Evolutionary conservation across 2,888 invertebrate species (phyloP), one percentile per base, ranked within the genome.

Genomic region (Margaritifera margaritifera): DNA sequence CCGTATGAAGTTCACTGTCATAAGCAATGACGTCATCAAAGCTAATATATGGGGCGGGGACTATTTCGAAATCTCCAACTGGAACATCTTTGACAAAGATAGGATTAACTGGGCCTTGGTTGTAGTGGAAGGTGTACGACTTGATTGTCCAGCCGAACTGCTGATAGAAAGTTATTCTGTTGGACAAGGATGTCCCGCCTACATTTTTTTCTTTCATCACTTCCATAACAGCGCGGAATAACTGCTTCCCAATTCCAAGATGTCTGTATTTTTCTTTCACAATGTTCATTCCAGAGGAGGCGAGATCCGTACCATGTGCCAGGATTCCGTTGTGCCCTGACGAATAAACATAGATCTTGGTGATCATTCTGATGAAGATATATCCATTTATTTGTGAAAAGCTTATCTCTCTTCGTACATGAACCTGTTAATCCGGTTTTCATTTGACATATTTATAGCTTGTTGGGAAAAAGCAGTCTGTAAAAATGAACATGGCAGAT

Each of bases 131-230:
- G 0, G 80, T 80, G 55, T 76, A 82, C 1, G 80, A 80, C 58
- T 77, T 78, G 54, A 80, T 79, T 27, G 78, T 82, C 82, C 82
- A 82, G 15, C 82, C 82, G 63, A 82, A 82, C 60, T 82, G 82
- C 6, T 74, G 75, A 60, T 82, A 82, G 55, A 82, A 82, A 15
- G 82, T 71, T 22, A 82, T 72, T 20, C 82, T 62, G 67, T 82
- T 80, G 56, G 80, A 79, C 27, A 82, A 68, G 0, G 82, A 70
- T 2, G 82, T 82, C 6, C 82, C 82, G 2, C 82, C 82, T 1
- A 82, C 82, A 54, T 82, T 82, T 52, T 79, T 66, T n/a, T 76
- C 77, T 25, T 72, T 65, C 82, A 82, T 82, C 4, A 80, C 79
- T 15, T 80, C 80, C 82, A 82, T 82, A 20, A 82, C 82, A 11